A percentile compares a stretch with the other conserved stretches of the same genome.
Evolutionary conservation across 2,888 invertebrate genomes (phyloP).

Genomic region (Parnassius glacialis): DNA sequence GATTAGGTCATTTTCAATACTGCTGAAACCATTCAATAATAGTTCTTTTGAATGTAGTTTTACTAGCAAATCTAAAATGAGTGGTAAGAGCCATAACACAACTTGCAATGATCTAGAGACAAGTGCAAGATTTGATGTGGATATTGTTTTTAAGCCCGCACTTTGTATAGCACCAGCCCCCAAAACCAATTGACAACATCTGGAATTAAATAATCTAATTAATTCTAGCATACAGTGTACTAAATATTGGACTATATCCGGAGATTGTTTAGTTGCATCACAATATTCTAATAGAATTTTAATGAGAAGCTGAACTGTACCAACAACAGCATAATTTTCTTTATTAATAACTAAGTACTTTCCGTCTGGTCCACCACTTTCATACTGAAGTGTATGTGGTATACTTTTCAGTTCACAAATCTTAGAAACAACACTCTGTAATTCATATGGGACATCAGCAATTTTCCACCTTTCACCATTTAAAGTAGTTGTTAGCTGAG

Average conservation of each 20-base stretch:
- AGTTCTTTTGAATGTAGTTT: constrained; percentile 76
- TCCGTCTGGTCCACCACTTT: constrained; percentile 69
- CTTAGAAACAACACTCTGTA: constrained; percentile 91
- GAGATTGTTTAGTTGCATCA: constrained; percentile 87
- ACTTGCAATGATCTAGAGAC: constrained; percentile 92
- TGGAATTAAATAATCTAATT: constrained; percentile 91
- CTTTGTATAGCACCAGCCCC: constrained; percentile 98
- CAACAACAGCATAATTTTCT: constrained; percentile 88
- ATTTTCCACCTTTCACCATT: constrained; percentile 97
- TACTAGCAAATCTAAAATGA: constrained; percentile 85
- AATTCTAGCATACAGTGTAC: constrained; percentile 94
- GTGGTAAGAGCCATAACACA: constrained; percentile 88
- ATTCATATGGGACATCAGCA: constrained; percentile 93
- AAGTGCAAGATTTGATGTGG: constrained; percentile 95
- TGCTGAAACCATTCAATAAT: constrained; percentile 81
- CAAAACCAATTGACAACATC: constrained; percentile 95
- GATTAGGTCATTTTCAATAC: constrained; percentile 88
- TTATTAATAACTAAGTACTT: constrained; percentile 83
- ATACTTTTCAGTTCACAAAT: constrained; percentile 81
- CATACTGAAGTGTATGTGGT: constrained; percentile 56
- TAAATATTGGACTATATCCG: constrained; percentile 89
- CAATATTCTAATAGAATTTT: constrained; percentile 97
- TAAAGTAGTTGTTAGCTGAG: constrained; percentile 90
- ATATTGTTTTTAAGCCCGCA: constrained; percentile 96
- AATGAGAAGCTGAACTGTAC: constrained; percentile 92